Conservation (phyloP, 2,888 invertebrate genomes). For the Pseudococcus longispinus region DNA sequence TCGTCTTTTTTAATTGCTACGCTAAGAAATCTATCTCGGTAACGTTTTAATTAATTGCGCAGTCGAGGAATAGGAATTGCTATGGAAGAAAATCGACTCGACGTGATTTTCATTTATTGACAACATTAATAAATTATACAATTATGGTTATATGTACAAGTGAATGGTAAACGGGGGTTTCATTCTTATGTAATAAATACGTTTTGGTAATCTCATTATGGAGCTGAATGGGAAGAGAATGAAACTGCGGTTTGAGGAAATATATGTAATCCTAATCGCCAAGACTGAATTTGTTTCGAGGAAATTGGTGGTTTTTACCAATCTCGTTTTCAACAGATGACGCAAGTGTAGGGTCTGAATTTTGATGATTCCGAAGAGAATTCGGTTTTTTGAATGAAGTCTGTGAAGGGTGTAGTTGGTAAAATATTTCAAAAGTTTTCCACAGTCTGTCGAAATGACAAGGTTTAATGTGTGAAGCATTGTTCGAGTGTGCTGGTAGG, state of each 20-base stretch:
- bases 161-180: slow-evolving; percentile 25
- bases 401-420: no score
- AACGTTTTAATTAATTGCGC: slow-evolving; percentile 13
- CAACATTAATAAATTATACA: slow-evolving; percentile 42
- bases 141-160: slow-evolving; percentile 31
- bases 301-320: not conserved
- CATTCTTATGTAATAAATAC: not conserved
- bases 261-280: no score
- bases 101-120: slow-evolving; percentile 39
- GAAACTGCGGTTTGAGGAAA: not conserved
- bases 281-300: not conserved
- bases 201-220: slow-evolving; percentile 20
- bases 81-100: not conserved
- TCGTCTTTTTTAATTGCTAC: slow-evolving; percentile 4
- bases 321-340: no score
- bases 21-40: not conserved
- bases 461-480: no score
- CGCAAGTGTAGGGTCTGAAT: not conserved
- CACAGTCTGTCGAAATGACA: no score
- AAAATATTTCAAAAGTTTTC: no score
- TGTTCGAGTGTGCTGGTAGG: no score
- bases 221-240: slow-evolving; percentile 30
- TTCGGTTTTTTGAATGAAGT: no score
- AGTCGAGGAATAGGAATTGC: not conserved
- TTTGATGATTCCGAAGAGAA: no score